Percentiles rank a stretch among this genome's conserved stretches.
Conservation (phyloP, 2,113 vertebrate genomes). For the Brachirus orientalis region DNA sequence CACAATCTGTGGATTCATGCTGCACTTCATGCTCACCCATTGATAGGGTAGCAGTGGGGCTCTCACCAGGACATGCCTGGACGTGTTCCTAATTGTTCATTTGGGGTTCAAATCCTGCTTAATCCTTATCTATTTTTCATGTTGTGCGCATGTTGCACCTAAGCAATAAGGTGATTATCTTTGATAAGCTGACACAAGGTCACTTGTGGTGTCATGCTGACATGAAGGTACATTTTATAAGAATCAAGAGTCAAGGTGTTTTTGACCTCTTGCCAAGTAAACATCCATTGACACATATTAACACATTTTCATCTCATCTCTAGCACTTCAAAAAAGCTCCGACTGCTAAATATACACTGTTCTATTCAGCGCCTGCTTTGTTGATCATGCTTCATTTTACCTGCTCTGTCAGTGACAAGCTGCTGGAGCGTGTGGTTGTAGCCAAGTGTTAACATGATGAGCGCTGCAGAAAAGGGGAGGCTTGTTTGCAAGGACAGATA, state of each 20-base stretch:
- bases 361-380: constrained; percentile 42
- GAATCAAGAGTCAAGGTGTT: constrained; percentile 6
- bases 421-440: constrained; percentile 42
- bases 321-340: constrained; percentile 13
- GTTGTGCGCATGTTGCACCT: constrained; percentile 3
- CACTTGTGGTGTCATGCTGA: constrained; percentile 29
- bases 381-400: constrained; percentile 35
- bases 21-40: constrained; percentile 52
- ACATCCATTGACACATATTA: constrained; percentile 18
- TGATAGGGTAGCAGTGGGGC: constrained; percentile 48
- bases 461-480: constrained; percentile 46
- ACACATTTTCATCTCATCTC: constrained; percentile 5
- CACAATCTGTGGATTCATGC: constrained; percentile 65
- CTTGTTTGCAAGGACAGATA: constrained; percentile 54
- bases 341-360: constrained; percentile 20
- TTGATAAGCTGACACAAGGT: constrained; percentile 29
- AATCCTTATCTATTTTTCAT: constrained; percentile 22
- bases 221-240: not conserved
- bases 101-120: constrained; percentile 44
- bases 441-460: constrained; percentile 62
- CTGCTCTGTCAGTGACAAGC: constrained; percentile 8
- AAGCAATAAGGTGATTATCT: constrained; percentile 31
- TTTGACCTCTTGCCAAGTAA: constrained; percentile 6
- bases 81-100: constrained; percentile 66
- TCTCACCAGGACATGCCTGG: constrained; percentile 53